phyloP scores from a whole-genome alignment of 2,888 invertebrate species.

The Heliconius ethilla region DNA sequence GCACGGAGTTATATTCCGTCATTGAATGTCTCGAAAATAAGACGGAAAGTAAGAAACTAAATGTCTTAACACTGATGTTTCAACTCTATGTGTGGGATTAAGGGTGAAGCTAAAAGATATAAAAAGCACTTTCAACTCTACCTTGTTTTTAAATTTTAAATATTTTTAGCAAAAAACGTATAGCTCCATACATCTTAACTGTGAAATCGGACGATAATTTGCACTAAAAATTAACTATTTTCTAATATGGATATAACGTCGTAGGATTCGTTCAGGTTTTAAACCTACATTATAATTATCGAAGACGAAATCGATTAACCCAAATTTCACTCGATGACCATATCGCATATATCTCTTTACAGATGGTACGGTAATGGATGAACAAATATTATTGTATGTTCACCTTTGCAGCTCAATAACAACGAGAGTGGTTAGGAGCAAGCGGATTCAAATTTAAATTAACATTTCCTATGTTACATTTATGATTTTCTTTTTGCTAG shows the following conservation, averaged over 20 bases:
- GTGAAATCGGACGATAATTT: constrained; percentile 6
- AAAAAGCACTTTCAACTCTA: neutral
- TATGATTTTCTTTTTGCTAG: neutral
- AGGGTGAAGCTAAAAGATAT: too few relatives aligned
- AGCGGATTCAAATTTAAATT: neutral
- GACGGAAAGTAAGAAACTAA: too few relatives aligned
- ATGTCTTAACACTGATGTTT: too few relatives aligned
- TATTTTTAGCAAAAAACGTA: neutral
- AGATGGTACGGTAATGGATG: constrained; percentile 43
- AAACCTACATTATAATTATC: constrained; percentile 44
- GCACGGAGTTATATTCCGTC: too few relatives aligned
- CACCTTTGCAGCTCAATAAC: neutral
- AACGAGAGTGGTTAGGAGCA: neutral
- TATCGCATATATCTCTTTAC: constrained; percentile 33
- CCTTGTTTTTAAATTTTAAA: neutral
- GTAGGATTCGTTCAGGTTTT: constrained; percentile 31
- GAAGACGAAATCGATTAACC: constrained; percentile 44
- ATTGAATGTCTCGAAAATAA: too few relatives aligned
- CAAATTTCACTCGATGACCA: constrained; percentile 35
- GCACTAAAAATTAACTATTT: constrained; percentile 18
- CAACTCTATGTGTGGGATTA: too few relatives aligned
- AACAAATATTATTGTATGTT: constrained; percentile 45
- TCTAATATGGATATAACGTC: constrained; percentile 16
- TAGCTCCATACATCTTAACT: neutral
- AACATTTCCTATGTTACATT: neutral